Evolutionary conservation across 2,797 vertebrate species (phyloP).

Genomic region (Pseudocheirus occidentalis): DNA sequence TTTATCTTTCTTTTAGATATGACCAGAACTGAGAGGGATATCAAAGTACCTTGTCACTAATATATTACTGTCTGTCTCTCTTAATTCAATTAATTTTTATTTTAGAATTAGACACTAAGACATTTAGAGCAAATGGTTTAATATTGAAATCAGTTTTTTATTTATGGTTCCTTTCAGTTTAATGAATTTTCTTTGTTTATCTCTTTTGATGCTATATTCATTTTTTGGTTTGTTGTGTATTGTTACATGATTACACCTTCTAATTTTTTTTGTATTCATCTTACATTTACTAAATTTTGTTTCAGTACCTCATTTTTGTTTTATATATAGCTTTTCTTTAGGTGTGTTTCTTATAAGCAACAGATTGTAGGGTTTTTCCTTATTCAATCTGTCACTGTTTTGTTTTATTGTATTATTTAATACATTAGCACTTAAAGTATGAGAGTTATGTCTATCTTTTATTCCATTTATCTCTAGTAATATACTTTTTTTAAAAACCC

Average conservation of each 20-base stretch:
- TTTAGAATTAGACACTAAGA: neutral
- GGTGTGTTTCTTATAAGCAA: neutral
- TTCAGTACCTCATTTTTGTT: neutral
- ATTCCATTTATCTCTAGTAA: neutral
- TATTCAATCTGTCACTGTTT: neutral
- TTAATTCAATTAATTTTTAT: neutral
- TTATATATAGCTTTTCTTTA: neutral
- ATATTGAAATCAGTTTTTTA: neutral
- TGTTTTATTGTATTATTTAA: neutral
- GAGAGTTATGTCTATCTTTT: neutral
- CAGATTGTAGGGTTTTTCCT: neutral
- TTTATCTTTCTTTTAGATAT: neutral
- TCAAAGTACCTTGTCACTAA: neutral
- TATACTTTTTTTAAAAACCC: neutral
- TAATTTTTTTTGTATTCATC: neutral
- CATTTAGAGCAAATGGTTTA: neutral
- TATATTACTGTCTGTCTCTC: neutral
- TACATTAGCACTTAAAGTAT: no score
- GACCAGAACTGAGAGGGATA: neutral
- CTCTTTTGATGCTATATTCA: neutral
- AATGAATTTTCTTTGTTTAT: neutral
- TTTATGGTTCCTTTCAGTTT: neutral
- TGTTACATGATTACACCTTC: neutral
- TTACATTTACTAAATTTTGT: neutral
- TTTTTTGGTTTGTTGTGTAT: neutral